Base-by-base conservation (phyloP, 2,113 vertebrate species). In the Pseudorasbora parva region DNA sequence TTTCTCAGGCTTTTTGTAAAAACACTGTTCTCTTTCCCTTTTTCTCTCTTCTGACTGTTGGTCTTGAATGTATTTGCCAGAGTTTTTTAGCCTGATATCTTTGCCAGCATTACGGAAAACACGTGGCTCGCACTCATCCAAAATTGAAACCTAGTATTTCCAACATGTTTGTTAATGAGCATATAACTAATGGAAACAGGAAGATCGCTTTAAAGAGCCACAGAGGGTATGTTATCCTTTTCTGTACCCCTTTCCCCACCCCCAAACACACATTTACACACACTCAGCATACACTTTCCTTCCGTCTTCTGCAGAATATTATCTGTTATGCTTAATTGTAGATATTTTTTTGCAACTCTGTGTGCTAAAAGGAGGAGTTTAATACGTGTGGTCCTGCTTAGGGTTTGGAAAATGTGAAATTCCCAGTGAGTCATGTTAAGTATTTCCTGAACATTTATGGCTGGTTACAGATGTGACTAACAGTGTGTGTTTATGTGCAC, bases 401-500 rank as follows among this genome's bases (percentile, higher is more conserved):
- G 71, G 47, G 21, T 74, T 82, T 85, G 75, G 74, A 87, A 87
- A 87, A 79, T 87, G 83, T 74, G 41, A 83, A 80, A 80, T 87
- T 87, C 81, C 76, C 80, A 41, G 43, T 81, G 69, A 71, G 84
- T 83, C 81, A 81, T 27, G 62, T 73, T 19, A 54, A 33, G 81
- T 85, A 80, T 87, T 75, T 85, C 76, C 76, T 82, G 64, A 64
- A 62, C 51, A 78, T 87, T 81, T 41, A 84, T 27, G 19, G 12
- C 69, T 33, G 64, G 51, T 80, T 62, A 43, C 49, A 68, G 59
- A 82, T 74, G 56, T 77, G n/a, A 27, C 10, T 41, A 21, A 60
- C 49, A 77, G 21, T 49, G 43, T 64, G 27, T 85, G 47, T 57
- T 37, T 56, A 45, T 54, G 45, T 51, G 49, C 10, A 37, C 6